A percentile compares a stretch with the other conserved stretches of the same genome.
phyloP scores from a whole-genome alignment of 2,113 vertebrate genomes.

The Synodontis membranacea region DNA sequence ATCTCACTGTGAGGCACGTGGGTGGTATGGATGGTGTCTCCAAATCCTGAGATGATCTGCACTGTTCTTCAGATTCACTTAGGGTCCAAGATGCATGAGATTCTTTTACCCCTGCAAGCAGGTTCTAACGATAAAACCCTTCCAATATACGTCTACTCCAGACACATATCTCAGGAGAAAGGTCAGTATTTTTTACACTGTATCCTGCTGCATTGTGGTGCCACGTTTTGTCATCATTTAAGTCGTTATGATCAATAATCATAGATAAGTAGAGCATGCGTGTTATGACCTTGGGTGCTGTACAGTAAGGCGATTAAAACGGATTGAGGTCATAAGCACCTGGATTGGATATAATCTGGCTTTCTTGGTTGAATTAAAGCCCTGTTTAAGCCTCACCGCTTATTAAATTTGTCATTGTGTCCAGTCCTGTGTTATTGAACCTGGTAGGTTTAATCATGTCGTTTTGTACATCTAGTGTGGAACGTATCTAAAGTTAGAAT shows the following conservation, averaged over 20 bases:
- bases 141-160: neutral
- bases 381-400: neutral
- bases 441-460: slow-evolving; percentile 22
- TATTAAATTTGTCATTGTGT: slow-evolving; percentile 17
- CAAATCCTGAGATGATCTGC: neutral
- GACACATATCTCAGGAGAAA: neutral
- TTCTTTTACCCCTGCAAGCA: neutral
- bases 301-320: slow-evolving; percentile 5
- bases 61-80: neutral
- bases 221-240: neutral
- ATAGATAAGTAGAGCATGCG: neutral
- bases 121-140: neutral
- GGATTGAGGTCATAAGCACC: slow-evolving; percentile 6
- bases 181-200: neutral
- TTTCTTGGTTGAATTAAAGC: neutral
- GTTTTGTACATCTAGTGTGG: neutral
- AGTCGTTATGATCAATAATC: neutral
- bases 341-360: neutral
- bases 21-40: neutral
- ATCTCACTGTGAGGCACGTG: neutral
- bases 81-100: neutral
- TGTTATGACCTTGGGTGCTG: slow-evolving; percentile 1
- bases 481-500: neutral
- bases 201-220: neutral
- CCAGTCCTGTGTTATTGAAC: neutral